Conservation (phyloP, 1,140 invertebrate genomes). For the Andricus grossulariae region DNA sequence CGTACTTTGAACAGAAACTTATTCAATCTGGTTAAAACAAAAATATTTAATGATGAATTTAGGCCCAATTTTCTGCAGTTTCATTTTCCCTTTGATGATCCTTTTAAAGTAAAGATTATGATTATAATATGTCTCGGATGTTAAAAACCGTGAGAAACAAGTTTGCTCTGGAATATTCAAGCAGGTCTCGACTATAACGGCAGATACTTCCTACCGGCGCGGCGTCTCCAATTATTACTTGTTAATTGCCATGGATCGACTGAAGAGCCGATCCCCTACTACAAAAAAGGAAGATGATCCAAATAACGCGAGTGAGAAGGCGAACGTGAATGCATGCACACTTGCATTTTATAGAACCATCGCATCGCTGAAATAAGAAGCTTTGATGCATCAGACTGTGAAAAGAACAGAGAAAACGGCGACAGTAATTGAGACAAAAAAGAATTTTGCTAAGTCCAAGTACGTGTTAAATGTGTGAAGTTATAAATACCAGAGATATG, state of each 20-base stretch:
- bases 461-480: constrained; percentile 19
- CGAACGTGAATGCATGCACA: neutral
- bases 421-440: constrained; percentile 8
- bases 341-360: neutral
- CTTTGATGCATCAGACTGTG: neutral
- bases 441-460: neutral
- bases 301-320: neutral
- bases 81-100: neutral
- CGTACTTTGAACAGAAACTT: too few relatives aligned
- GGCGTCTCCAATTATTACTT: constrained; percentile 27
- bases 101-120: neutral
- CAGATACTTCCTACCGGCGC: constrained; percentile 13
- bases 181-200: neutral
- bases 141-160: constrained; percentile 21
- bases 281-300: constrained; percentile 2
- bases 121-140: constrained; percentile 15
- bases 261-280: constrained; percentile 15
- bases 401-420: neutral
- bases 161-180: constrained; percentile 18
- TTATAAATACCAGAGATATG: constrained; percentile 19
- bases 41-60: too few relatives aligned
- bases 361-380: neutral
- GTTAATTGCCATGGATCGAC: constrained; percentile 28
- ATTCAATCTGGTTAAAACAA: too few relatives aligned
- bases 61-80: too few relatives aligned